Percentiles rank a stretch among this genome's conserved stretches.
These are phyloP conservation scores for Zosterops japonicus DNA, from an alignment of 2,113 vertebrate genomes.

Conservation along the genomic window DNA sequence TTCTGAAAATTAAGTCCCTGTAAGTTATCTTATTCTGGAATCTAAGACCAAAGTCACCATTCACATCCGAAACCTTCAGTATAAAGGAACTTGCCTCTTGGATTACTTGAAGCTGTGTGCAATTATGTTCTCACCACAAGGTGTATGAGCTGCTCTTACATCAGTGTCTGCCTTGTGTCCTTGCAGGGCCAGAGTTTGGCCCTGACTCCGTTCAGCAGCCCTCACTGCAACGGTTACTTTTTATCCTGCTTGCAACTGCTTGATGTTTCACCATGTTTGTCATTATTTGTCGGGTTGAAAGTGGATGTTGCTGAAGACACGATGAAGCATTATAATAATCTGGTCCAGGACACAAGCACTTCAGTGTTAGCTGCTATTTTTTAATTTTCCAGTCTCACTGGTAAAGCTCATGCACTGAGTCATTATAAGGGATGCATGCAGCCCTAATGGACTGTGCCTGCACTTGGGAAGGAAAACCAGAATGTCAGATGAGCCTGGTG, in stretches of 20 bases:
- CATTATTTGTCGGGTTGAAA: neutral
- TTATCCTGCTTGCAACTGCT: neutral
- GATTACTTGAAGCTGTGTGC: neutral
- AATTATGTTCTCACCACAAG: rapidly evolving
- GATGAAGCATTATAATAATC: neutral
- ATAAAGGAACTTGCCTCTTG: neutral
- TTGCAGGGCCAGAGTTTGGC: neutral
- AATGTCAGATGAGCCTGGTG: neutral
- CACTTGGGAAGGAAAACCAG: neutral
- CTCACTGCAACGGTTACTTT: neutral
- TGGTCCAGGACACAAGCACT: neutral
- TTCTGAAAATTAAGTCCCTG: neutral
- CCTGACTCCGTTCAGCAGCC: neutral
- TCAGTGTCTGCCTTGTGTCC: neutral
- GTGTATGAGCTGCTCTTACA: neutral
- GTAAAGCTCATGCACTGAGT: neutral
- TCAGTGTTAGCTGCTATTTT: neutral
- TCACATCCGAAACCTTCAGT: neutral
- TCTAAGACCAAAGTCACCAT: neutral
- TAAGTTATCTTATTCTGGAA: neutral
- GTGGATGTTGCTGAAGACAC: neutral
- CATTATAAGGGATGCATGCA: neutral
- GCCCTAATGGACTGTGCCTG: neutral
- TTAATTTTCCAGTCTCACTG: neutral
- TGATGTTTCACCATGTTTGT: neutral